Evolutionary conservation across 2,113 vertebrate genomes (phyloP), one percentile per base, ranked within the genome.

Genomic region (Carettochelys insculpta): DNA sequence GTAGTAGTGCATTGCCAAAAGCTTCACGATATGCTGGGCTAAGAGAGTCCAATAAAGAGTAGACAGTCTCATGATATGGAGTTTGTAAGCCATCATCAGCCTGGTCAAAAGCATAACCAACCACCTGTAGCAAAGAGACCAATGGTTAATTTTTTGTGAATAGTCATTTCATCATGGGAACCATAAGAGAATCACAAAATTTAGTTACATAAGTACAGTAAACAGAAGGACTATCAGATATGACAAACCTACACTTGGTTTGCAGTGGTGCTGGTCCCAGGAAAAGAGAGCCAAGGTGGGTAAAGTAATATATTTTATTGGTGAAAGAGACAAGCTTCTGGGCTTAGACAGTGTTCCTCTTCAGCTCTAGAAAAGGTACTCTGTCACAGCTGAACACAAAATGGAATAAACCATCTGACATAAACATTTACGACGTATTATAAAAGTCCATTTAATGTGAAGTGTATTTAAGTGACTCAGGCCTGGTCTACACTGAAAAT

Each of bases 1-100:
- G 98, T 53, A 99, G 98, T 20, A 99, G 96, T 20, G 99, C 99
- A 5, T 99, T 99, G 86, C 99, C 99, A 86, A 99, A 99, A 8
- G 99, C 99, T 82, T 99, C 98, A 91, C 99, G 98, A 97, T 99
- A 99, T 0, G 99, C 99, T 2, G 99, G 99, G 97, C 99, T 99
- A 93, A 99, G 98, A 0, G 98, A 98, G 89, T 99, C 99, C 97
- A 99, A 94, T 83, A 99, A 97, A 1, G 99, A 99, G 97, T 99
- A 99, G 93, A 99, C 98, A 4, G 99, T 99, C 96, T 99, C 99
- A 3, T 99, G 98, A 96, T 99, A 99, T 6, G 98, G 99, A 45
- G 97, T 98, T 94, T 96, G 98, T 90, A 99, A 79, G 48, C 96
- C 98, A 45, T 98, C 98, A 45, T 99, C 97, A 88, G 99, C 98